Conservation (phyloP, 2,888 invertebrate genomes). For the Listrodromus nycthemerus region DNA sequence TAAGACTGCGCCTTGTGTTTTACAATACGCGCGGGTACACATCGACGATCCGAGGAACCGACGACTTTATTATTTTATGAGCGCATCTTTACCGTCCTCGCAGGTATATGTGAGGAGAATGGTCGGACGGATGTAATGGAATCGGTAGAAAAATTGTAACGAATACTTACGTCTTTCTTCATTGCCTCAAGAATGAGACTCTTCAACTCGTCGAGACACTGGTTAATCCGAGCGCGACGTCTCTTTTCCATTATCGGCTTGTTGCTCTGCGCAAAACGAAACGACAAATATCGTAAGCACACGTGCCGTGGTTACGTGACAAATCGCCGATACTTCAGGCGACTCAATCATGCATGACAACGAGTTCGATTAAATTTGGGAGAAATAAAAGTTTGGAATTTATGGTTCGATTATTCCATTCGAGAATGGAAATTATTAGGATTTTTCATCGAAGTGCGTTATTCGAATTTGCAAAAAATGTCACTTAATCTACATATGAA, state of each 20-base stretch:
- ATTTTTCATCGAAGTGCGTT: not conserved
- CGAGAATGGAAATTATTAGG: not conserved
- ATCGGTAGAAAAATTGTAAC: slow-evolving; percentile 1
- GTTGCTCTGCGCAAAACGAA: slow-evolving; percentile 89
- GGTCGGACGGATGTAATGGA: not conserved
- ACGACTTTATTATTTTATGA: slow-evolving; percentile 39
- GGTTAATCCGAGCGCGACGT: slow-evolving; percentile 94
- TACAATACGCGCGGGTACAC: slow-evolving; percentile 40
- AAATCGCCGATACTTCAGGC: not conserved
- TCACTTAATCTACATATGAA: not conserved
- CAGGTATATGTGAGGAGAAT: slow-evolving; percentile 13
- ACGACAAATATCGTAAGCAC: slow-evolving; percentile 43
- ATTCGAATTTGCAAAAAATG: not conserved
- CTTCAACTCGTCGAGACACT: slow-evolving; percentile 94
- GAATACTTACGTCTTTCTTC: slow-evolving; percentile 94
- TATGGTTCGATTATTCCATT: not conserved
- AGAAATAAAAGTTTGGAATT: not conserved
- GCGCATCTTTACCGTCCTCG: slow-evolving; percentile 8
- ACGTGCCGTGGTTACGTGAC: slow-evolving; percentile 25
- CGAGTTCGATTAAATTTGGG: not conserved
- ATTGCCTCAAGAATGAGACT: slow-evolving; percentile 93
- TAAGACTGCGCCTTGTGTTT: slow-evolving; percentile 43
- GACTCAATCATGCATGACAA: not conserved
- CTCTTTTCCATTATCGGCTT: slow-evolving; percentile 98
- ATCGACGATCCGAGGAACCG: slow-evolving; percentile 2